Base-by-base conservation (phyloP, 92 coral and sea anemone species). In the Anthopleura xanthogrammica region DNA sequence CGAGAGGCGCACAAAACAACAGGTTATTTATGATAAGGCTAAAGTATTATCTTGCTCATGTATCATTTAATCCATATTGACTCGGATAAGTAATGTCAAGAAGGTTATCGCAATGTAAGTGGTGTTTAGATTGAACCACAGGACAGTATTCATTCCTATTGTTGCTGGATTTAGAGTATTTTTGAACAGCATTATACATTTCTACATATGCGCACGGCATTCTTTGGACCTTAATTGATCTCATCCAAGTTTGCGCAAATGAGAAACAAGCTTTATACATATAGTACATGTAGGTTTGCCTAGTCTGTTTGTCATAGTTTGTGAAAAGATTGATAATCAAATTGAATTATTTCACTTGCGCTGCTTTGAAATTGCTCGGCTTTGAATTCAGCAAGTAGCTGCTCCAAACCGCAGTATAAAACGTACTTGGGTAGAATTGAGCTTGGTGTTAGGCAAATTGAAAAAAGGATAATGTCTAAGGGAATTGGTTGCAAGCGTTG, bases 41-140 rank as follows among this genome's bases (percentile, higher is more conserved):
- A 23, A 68, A 7, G 72, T 10, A 64, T 68, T 23, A 10, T 68
- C 74, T 36, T 5, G 74, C 74, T 68, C 16, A 36, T 8, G 46
- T 68, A 68, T 68, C 74, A 36, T 42, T 68, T 68, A 68, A 68
- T 64, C 74, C 42, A 36, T 68, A 12, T 23, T 68, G 74, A 68
- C 74, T 36, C 7, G 74, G 39, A 68, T 68, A 68, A 68, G 74
- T 68, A 68, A 68, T 68, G 74, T 68, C 74, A 68, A 23, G 42
- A 36, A 68, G 74, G 74, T 68, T 68, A 68, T 68, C 74, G 46
- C 74, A 13, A 68, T n/a, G 4, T 24, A 68, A 68, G 74, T 12
- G 74, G 6, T 68, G 74, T 68, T 68, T 68, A 7, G 74, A 68
- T 68, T 68, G 19, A 68, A 68, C 74, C 74, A 68, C 74, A 36